A percentile compares a stretch with the other conserved stretches of the same genome.
These are phyloP conservation scores for Dolichotis patagonum DNA, from an alignment of 2,113 vertebrate species.

Conservation along the genomic window DNA sequence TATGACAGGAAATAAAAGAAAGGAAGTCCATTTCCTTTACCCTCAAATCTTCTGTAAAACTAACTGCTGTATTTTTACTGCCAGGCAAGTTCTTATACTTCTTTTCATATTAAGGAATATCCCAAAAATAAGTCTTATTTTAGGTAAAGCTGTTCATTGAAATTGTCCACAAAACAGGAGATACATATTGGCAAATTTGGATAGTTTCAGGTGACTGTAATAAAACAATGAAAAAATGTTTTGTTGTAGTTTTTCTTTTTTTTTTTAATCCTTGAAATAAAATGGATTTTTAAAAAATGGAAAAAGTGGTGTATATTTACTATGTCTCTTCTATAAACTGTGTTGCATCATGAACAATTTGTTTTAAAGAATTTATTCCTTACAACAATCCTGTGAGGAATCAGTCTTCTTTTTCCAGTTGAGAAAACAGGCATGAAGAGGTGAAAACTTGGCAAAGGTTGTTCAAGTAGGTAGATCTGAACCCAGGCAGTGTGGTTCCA, in stretches of 20 bases:
- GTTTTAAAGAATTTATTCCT: slow-evolving; percentile 40
- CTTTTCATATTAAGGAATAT: neutral
- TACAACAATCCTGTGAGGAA: neutral
- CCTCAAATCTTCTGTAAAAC: neutral
- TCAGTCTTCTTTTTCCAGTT: slow-evolving; percentile 34
- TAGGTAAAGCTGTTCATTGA: slow-evolving; percentile 50
- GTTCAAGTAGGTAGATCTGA: neutral
- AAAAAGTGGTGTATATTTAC: neutral
- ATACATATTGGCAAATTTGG: slow-evolving; percentile 21
- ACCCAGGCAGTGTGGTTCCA: neutral
- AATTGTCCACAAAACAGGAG: neutral
- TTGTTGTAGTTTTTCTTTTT: no score
- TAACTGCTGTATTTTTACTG: neutral
- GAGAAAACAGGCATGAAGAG: neutral
- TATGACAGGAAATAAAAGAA: slow-evolving; percentile 12
- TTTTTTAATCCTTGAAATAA: no score
- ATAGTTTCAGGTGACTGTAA: neutral
- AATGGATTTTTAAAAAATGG: neutral
- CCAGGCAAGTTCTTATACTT: neutral
- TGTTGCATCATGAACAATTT: neutral
- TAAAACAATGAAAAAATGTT: slow-evolving; percentile 14
- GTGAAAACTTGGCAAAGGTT: neutral
- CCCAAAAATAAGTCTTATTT: neutral
- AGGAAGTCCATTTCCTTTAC: neutral
- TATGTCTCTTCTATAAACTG: neutral